Percentiles rank a stretch among this genome's conserved stretches.
phyloP scores from a whole-genome alignment of 2,113 vertebrate species.

The Turdus rufiventris region DNA sequence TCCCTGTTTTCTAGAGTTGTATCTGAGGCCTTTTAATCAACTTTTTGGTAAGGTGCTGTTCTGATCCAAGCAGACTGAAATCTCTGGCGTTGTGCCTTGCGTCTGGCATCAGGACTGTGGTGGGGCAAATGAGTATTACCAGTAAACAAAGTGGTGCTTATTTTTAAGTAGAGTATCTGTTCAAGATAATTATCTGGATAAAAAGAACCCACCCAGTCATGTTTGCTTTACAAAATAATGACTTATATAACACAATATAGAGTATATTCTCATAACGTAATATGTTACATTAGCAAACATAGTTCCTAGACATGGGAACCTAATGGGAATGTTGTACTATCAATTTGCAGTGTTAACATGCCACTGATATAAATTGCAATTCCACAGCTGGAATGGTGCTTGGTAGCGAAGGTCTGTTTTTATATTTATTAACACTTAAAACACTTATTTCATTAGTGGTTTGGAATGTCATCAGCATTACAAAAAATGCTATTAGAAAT shows the following conservation, averaged over 20 bases:
- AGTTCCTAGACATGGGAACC: not conserved
- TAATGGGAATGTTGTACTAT: not conserved
- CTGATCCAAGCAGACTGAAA: not conserved
- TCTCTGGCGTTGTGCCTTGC: not conserved
- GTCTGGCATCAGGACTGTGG: not conserved
- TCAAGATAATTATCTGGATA: not conserved
- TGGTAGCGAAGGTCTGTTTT: not conserved
- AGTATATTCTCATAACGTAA: not conserved
- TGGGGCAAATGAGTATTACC: not conserved
- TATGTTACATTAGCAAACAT: not conserved
- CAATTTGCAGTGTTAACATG: not conserved
- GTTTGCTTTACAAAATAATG: not conserved
- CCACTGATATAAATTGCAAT: not conserved
- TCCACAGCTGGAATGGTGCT: not conserved
- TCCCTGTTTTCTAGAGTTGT: not conserved
- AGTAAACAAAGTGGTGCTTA: not conserved
- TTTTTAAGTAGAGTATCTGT: not conserved
- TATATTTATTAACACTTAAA: not conserved
- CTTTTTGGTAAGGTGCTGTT: not conserved
- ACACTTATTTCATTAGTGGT: not conserved
- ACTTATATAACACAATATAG: not conserved
- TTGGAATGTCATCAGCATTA: not conserved
- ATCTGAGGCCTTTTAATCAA: not conserved
- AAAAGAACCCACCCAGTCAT: not conserved
- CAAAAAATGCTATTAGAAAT: not conserved